A percentile compares a stretch with the other conserved stretches of the same genome.
phyloP scores from a whole-genome alignment of 2,797 vertebrate genomes.

The Mus spretus region DNA sequence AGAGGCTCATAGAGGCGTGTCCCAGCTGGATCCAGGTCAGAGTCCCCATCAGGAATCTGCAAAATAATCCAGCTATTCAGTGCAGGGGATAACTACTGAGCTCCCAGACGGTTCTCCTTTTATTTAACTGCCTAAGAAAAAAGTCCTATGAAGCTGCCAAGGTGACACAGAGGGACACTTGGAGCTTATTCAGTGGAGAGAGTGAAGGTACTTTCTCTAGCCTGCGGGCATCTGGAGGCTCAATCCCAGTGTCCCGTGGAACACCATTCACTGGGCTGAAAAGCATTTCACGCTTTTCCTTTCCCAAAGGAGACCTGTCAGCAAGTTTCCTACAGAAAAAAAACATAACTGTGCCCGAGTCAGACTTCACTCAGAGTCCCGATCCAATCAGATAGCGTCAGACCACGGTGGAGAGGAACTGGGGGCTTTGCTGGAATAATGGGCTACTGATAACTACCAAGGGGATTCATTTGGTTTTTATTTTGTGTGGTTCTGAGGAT shows the following conservation, averaged over 20 bases:
- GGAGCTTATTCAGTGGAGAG: neutral
- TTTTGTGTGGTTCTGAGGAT: neutral
- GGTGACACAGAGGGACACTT: neutral
- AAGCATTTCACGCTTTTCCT: slow-evolving; percentile 72
- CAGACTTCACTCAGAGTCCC: slow-evolving; percentile 29
- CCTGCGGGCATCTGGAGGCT: slow-evolving; percentile 30
- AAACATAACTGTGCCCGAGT: neutral
- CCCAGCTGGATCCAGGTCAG: slow-evolving; percentile 66
- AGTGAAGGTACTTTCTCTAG: slow-evolving; percentile 6
- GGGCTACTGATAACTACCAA: slow-evolving; percentile 26
- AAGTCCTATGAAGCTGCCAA: slow-evolving; percentile 49
- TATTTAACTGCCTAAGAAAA: slow-evolving; percentile 60
- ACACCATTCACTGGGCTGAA: slow-evolving; percentile 49
- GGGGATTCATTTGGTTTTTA: slow-evolving; percentile 14
- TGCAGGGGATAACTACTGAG: slow-evolving; percentile 50
- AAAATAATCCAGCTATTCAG: slow-evolving; percentile 59
- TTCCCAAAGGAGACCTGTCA: slow-evolving; percentile 76
- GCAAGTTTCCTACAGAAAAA: slow-evolving; percentile 67
- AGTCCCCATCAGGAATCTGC: slow-evolving; percentile 43
- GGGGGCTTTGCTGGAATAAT: slow-evolving; percentile 66
- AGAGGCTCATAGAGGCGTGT: slow-evolving; percentile 53
- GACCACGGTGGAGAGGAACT: slow-evolving; percentile 18
- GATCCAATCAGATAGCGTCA: slow-evolving; percentile 48
- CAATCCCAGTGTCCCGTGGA: slow-evolving; percentile 35
- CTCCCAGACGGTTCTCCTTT: neutral